Percentiles rank a stretch among this genome's conserved stretches.
phyloP scores from a whole-genome alignment of 2,888 invertebrate species.

The Mechanitis mazaeus region DNA sequence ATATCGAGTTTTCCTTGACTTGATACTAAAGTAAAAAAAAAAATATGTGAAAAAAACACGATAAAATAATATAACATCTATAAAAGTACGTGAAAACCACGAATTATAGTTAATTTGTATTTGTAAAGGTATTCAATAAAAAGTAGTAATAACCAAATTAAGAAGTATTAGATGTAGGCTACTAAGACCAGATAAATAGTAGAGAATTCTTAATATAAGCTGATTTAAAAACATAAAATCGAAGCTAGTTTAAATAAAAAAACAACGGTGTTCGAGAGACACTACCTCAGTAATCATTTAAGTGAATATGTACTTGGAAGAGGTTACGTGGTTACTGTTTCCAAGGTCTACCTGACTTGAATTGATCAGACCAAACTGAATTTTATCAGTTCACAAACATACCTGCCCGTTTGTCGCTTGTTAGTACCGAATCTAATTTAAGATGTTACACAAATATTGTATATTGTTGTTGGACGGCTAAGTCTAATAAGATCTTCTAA shows the following conservation, averaged over 20 bases:
- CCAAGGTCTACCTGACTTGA: constrained; percentile 59
- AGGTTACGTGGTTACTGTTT: constrained; percentile 48
- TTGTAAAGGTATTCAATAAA: no score
- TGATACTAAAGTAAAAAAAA: no score
- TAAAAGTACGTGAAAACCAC: no score
- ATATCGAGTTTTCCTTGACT: no score
- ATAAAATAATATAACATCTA: no score
- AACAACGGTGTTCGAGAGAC: neutral
- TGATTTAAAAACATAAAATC: neutral
- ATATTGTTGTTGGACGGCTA: constrained; percentile 50
- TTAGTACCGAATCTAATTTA: constrained; percentile 67
- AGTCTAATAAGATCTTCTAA: constrained; percentile 51
- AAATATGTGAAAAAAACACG: no score
- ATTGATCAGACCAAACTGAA: constrained; percentile 65
- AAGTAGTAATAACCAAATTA: no score
- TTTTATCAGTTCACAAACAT: constrained; percentile 62
- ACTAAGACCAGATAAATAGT: neutral
- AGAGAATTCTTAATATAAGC: neutral
- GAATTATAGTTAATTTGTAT: no score
- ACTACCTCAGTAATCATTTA: constrained; percentile 3
- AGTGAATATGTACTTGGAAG: constrained; percentile 7
- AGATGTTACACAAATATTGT: constrained; percentile 71
- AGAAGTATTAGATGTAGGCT: no score
- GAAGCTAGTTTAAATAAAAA: neutral
- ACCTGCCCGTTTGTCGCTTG: constrained; percentile 64